These are phyloP conservation scores for Pseudomyrmex dendroicus DNA, from an alignment of 1,140 invertebrate species.

Conservation along the genomic window DNA sequence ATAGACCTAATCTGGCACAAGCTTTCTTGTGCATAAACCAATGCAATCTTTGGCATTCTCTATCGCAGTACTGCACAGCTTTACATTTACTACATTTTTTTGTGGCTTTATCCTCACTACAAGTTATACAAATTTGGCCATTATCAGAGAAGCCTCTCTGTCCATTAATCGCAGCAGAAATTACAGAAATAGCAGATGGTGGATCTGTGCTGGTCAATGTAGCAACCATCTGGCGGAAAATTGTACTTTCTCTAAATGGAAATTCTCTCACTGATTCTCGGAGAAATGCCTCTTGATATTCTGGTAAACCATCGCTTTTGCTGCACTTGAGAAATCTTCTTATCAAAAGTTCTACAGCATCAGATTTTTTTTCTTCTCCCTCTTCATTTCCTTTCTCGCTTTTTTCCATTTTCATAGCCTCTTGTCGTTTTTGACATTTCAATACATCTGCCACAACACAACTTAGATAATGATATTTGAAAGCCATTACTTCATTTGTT, in stretches of 20 bases:
- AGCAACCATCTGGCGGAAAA: constrained; percentile 93
- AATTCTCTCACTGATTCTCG: constrained; percentile 94
- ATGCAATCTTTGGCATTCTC: constrained; percentile 97
- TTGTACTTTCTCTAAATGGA: constrained; percentile 93
- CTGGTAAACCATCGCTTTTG: constrained; percentile 90
- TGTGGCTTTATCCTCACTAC: constrained; percentile 93
- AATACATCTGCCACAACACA: constrained; percentile 91
- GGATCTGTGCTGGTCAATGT: constrained; percentile 90
- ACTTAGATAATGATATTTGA: constrained; percentile 95
- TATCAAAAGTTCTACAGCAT: constrained; percentile 90
- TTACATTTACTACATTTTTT: constrained; percentile 99
- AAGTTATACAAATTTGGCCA: constrained; percentile 92
- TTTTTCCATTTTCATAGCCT: constrained; percentile 82
- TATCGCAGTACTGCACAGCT: constrained; percentile 96
- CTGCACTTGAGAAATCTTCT: constrained; percentile 91
- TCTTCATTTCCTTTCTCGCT: constrained; percentile 82
- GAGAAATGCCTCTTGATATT: constrained; percentile 93
- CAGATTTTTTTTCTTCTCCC: constrained; percentile 87
- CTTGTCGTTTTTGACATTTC: constrained; percentile 88
- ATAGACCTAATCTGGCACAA: constrained; percentile 87
- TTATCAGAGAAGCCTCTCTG: constrained; percentile 91
- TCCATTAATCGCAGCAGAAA: constrained; percentile 95
- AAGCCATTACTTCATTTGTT: constrained; percentile 96
- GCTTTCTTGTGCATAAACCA: constrained; percentile 98
- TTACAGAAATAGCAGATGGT: constrained; percentile 89